Evolutionary conservation across 1,140 invertebrate species (phyloP), one percentile per base, ranked within the genome.

Genomic region (Zaprionus lachaisei): DNA sequence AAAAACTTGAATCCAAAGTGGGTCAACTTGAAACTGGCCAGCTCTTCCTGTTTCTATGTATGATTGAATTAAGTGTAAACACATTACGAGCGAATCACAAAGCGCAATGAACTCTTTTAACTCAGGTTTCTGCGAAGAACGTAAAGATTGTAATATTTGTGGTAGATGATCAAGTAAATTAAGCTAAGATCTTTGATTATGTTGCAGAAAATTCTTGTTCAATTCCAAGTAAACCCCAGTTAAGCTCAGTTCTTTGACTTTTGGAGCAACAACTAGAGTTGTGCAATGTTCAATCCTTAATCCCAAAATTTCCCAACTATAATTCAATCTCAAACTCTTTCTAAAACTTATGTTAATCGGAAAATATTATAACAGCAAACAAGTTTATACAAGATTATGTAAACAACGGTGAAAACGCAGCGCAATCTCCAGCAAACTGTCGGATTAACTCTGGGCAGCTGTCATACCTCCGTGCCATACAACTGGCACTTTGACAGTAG

Each of bases 31-130:
- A 2, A 51, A 15, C 44, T 28, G 49, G 37, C 24, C 34, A 72
- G 14, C 34, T 68, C 28, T 70, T 26, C 26, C 44, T 38, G 31
- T 62, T 64, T 58, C 38, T 38, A 71, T 63, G 67, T 63, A 41
- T 54, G 72, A 75, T 75, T 63, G 67, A 75, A 71, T 75, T 63
- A 70, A 70, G 66, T 71, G 58, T 64, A 17, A 71, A 71, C 51
- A 60, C 60, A 75, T 64, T 71, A 60, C 51, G 31, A 34, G 17
- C 38, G 60, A 73, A 68, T 73, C 55, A 17, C 37, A 20, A 28
- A 68, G 47, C 56, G 51, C 58, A 56, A 37, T 57, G 38, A 31
- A 54, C 26, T 24, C 38, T 24, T 69, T 44, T 14, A 51, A 14
- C 2, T 51, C 12, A 4, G 20, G 12, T 20, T 51, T 51, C 47